Percentiles rank a stretch among this genome's conserved stretches.
phyloP scores from a whole-genome alignment of 2,113 vertebrate genomes.

The Tamias sibiricus region DNA sequence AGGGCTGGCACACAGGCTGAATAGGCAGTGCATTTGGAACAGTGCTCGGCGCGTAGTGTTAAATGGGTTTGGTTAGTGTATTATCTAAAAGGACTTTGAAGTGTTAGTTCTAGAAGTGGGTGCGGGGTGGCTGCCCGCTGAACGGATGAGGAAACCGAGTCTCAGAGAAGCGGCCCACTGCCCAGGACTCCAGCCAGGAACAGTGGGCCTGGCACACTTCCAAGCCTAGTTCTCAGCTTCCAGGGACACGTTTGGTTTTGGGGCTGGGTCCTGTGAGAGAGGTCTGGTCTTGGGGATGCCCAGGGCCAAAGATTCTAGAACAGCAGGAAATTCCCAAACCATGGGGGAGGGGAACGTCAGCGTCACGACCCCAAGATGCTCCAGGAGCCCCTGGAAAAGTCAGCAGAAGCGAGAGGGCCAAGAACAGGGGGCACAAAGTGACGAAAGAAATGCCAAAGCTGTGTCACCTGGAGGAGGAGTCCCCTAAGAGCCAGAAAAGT shows the following conservation, averaged over 20 bases:
- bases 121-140: neutral
- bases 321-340: neutral
- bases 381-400: neutral
- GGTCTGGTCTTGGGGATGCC: neutral
- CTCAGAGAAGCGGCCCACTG: neutral
- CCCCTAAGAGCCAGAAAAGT: neutral
- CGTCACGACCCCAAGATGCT: neutral
- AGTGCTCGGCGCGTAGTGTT: neutral
- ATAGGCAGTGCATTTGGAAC: neutral
- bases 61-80: neutral
- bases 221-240: neutral
- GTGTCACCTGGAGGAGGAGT: neutral
- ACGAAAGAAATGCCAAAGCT: neutral
- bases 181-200: neutral
- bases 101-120: neutral
- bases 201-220: neutral
- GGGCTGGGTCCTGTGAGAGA: neutral
- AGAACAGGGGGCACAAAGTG: neutral
- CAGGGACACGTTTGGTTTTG: neutral
- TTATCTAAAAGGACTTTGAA: neutral
- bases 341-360: neutral
- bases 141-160: slow-evolving; percentile 17
- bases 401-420: too few relatives aligned
- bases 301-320: neutral
- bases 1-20: neutral